Evolutionary conservation across 2,797 vertebrate species (phyloP), one percentile per base, ranked within the genome.

Genomic region (Eulemur albifrons): DNA sequence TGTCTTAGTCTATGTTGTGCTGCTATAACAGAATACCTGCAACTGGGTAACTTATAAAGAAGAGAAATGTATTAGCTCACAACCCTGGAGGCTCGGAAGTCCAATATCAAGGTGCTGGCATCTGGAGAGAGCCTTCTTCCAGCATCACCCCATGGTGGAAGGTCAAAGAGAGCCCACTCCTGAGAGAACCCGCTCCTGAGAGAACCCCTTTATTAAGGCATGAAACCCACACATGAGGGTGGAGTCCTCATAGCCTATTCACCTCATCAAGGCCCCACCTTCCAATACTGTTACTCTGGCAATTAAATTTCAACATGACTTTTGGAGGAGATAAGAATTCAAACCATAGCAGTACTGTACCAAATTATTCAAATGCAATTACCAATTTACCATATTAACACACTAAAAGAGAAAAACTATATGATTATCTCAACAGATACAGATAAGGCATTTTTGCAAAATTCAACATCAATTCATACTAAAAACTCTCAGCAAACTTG

Each of bases 361-460:
- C 54, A 80, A 67, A 69, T 92, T 43, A 80, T 73, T 80, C 40
- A 92, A 84, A 93, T 45, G 43, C 17, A 75, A 57, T 43, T 23
- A 86, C 30, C 18, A 52, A 63, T 63, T 63, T 69, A 76, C 25
- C 54, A 79, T 81, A 50, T 43, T 50, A 93, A 86, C 15, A 20
- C 14, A 90, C 9, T 75, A 52, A 65, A 88, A 83, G n/a, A 72
- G 9, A 32, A 83, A 91, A 80, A 57, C n/a, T 7, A 43, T 18
- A 65, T 52, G 15, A 63, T 80, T 75, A 79, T 63, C 30, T 95
- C 72, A 79, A 11, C 30, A 61, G 23, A 77, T 35, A 87, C 35
- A 69, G 17, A 85, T 80, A 73, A 88, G 50, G 2, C 12, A 91
- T 54, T 85, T 93, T 95, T 43, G 84, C 21, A 88, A 95, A 93